A percentile compares a stretch with the other conserved stretches of the same genome.
phyloP scores from a whole-genome alignment of 2,888 invertebrate species.

The Drosophila atripex region DNA sequence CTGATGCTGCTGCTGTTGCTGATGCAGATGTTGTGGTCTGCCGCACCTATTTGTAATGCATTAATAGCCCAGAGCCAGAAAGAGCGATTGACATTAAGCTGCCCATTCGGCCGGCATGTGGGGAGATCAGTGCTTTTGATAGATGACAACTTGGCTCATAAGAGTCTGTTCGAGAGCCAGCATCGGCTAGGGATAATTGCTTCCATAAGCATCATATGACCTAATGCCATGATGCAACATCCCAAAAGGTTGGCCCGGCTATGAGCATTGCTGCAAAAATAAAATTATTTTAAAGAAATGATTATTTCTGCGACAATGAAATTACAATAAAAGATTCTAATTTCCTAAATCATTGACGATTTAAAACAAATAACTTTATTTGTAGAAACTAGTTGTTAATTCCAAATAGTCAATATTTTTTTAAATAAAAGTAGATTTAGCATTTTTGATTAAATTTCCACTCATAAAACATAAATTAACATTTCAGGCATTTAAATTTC shows the following conservation, averaged over 20 bases:
- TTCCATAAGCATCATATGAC: conserved; percentile 11
- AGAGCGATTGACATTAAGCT: conserved; percentile 73
- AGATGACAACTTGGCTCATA: conserved; percentile 32
- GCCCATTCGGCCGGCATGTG: conserved; percentile 49
- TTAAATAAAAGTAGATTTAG: too few relatives aligned
- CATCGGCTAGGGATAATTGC: conserved; percentile 35
- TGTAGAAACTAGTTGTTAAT: too few relatives aligned
- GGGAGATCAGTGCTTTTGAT: conserved; percentile 36
- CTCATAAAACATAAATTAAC: not conserved
- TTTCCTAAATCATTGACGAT: too few relatives aligned
- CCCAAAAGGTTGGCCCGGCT: not conserved
- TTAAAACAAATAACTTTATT: too few relatives aligned
- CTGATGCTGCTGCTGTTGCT: conserved; percentile 21
- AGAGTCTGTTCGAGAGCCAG: conserved; percentile 26
- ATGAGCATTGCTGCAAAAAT: conserved; percentile 1
- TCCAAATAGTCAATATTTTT: too few relatives aligned
- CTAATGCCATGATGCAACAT: conserved; percentile 24
- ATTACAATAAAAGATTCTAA: too few relatives aligned
- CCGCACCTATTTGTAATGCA: conserved; percentile 78
- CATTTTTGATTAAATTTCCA: too few relatives aligned
- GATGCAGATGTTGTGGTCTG: conserved; percentile 53
- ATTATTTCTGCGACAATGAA: too few relatives aligned
- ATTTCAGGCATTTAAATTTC: not conserved
- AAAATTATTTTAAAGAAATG: not conserved
- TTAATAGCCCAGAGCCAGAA: conserved; percentile 60